A percentile compares a stretch with the other conserved stretches of the same genome.
Evolutionary conservation across 2,113 vertebrate species (phyloP).

Genomic region (Phalacrocorax carbo): DNA sequence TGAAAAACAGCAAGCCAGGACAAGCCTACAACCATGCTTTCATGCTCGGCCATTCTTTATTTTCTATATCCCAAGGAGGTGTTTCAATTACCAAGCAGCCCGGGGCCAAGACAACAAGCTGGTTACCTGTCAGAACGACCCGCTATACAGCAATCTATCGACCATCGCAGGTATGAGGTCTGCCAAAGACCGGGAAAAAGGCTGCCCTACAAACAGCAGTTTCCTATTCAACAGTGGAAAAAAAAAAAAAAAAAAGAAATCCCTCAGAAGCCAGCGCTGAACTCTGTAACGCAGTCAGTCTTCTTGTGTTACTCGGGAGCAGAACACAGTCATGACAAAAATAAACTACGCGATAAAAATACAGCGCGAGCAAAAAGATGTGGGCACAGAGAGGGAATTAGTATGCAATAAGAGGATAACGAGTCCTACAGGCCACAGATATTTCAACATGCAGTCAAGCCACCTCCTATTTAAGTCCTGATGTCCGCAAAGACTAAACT

Average conservation of each 20-base stretch:
- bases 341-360: conserved; percentile 29
- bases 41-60: not conserved
- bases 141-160: not conserved
- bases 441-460: rapidly evolving
- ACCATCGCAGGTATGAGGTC: rapidly evolving
- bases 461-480: not conserved
- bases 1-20: not conserved
- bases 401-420: not conserved
- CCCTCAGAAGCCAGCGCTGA: not conserved
- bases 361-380: not conserved
- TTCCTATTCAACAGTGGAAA: not conserved
- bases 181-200: not conserved
- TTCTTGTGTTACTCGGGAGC: conserved; percentile 12
- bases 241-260: not conserved
- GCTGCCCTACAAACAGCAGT: not conserved
- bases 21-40: not conserved
- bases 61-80: not conserved
- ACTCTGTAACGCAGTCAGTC: not conserved
- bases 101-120: not conserved
- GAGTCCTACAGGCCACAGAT: not conserved
- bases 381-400: not conserved
- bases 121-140: not conserved
- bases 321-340: not conserved
- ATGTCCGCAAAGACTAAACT: not conserved
- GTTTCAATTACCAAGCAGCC: not conserved